Conservation (phyloP, 2,113 vertebrate genomes). For the Rhodinocichla rosea region DNA sequence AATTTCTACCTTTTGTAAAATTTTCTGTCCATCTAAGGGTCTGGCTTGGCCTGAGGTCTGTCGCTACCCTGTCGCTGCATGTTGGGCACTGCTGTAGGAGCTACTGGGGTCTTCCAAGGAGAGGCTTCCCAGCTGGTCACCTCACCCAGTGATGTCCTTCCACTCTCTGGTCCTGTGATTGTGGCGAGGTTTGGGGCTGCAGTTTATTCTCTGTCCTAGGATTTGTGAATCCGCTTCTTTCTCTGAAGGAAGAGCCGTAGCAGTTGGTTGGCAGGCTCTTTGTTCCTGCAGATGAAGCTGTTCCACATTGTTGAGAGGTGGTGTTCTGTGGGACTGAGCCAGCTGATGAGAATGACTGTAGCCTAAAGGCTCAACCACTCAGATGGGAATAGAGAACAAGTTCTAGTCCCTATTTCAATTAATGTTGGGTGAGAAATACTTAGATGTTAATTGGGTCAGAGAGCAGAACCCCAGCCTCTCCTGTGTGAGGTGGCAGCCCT, state of each 20-base stretch:
- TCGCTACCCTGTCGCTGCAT: neutral
- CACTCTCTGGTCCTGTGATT: neutral
- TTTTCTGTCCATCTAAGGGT: neutral
- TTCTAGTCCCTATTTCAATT: neutral
- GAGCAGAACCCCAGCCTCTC: neutral
- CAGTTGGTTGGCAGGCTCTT: neutral
- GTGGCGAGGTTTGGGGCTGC: neutral
- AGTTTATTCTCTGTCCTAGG: neutral
- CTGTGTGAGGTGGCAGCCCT: neutral
- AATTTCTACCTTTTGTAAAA: neutral
- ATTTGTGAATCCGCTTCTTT: neutral
- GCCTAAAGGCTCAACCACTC: neutral
- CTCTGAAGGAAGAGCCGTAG: neutral
- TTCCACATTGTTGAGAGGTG: neutral
- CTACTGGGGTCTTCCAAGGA: neutral
- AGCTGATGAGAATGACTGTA: neutral
- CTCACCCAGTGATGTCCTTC: neutral
- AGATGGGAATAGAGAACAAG: neutral
- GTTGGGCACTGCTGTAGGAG: neutral
- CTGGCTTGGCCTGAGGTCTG: neutral
- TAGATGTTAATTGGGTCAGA: neutral
- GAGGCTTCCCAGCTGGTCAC: neutral
- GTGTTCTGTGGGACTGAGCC: neutral
- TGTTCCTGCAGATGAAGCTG: neutral
- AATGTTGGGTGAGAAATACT: constrained; percentile 3